Base-by-base conservation (phyloP, 2,113 vertebrate species). In the Neolamprologus longior region DNA sequence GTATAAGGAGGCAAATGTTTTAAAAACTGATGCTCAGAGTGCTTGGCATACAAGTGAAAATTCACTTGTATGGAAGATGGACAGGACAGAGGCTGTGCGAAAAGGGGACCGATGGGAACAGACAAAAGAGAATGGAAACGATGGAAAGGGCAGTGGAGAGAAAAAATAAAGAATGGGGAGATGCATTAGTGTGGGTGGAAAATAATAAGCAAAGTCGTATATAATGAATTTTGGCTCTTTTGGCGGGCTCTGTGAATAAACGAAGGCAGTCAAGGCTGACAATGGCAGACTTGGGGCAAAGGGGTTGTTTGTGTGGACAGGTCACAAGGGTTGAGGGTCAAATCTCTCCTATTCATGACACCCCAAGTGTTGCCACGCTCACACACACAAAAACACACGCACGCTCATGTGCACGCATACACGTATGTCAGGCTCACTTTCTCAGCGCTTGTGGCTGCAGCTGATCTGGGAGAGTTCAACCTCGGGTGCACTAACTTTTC, bases 401-500 rank as follows among this genome's bases (percentile, higher is more conserved):
- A 66, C 80, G 28, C 84, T 53, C 33, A n/a, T 80, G 82, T 9
- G 58, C 86, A 85, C 83, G 47, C 82, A 92, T 71, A 86, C 45
- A 81, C 73, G 86, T 84, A 89, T 57, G 84, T 92, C 91, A 86
- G 95, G 96, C 95, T 91, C 96, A 96, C 95, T 97, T 97, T 97
- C 97, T 97, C 97, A 98, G 97, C 95, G 50, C 90, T 90, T 40
- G 90, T 15, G 80, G 83, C 85, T 37, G 88, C 54, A 82, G 85
- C 91, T 73, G 91, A 93, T 92, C 95, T 95, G 92, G 93, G 95
- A 95, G 94, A 95, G 96, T 96, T 96, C 95, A 96, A 92, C 92
- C 88, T 91, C 55, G 87, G 94, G 89, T 90, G 92, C 84, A 84
- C 91, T 96, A 96, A 97, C 95, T 96, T 96, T 96, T 96, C 95